Evolutionary conservation across 37 sponge, comb jelly and placozoan species (phyloP), one percentile per base, ranked within the genome.

Genomic region (Mnemiopsis leidyi): DNA sequence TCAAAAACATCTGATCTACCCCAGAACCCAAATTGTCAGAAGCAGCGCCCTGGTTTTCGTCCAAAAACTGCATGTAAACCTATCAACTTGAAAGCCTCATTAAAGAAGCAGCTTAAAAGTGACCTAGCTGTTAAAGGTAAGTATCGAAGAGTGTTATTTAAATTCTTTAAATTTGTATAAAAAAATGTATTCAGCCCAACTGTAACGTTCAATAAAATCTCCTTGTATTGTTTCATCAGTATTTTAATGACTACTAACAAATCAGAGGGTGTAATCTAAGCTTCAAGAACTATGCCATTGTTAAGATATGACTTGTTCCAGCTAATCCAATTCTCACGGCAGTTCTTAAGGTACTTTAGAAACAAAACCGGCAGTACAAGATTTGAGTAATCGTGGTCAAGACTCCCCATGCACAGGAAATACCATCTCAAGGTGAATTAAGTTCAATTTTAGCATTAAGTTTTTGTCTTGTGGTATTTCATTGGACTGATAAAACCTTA

Each of bases 31-130:
- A 69, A 69, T 69, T 69, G 73, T 69, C 73, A 69, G 73, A 69
- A 69, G 21, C 73, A 69, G 73, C 24, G 73, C 24, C 73, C 73
- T 23, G 73, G 73, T n/a, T 69, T 69, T 25, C 24, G 73, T n/a
- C 73, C 73, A 69, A 69, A 69, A 20, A 69, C 73, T n/a, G 73
- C 73, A 69, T 69, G 73, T 69, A 69, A 69, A 69, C 73, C 73
- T 69, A 69, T 69, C 9, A 69, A 69, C 73, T 28, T 69, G 2
- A 69, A 69, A 69, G 73, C 73, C 2, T 69, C 73, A 69, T 25
- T 69, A 25, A 69, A 69, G 73, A 69, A 69, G n/a, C 73, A 69
- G 9, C 73, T 69, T 69, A 69, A 69, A 69, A 69, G 73, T 20
- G 73, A 69, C 29, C n/a, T 69, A 28, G 73, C 73, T 69, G 73